These are phyloP conservation scores for Tortricodes alternella DNA, from an alignment of 2,888 invertebrate genomes.

Conservation along the genomic window DNA sequence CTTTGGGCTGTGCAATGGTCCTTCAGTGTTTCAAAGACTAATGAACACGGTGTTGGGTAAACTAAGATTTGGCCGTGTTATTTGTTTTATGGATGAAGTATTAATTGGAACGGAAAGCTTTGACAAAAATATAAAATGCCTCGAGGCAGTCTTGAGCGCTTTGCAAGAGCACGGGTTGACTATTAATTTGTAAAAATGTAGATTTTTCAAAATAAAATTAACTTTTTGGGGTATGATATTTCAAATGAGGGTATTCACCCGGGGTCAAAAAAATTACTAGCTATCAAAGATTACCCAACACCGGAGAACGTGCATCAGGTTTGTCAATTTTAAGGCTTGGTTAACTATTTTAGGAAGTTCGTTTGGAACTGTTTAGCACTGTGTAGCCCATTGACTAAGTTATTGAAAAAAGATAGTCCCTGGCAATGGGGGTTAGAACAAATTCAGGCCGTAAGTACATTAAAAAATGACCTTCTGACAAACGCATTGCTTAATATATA, in stretches of 20 bases:
- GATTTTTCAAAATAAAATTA: neutral
- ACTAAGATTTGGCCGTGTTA: neutral
- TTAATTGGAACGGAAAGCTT: neutral
- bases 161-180: neutral
- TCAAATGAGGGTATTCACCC: neutral
- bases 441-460: neutral
- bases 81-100: conserved; percentile 11
- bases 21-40: neutral
- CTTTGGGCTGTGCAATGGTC: neutral
- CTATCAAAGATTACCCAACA: neutral
- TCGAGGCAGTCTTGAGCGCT: neutral
- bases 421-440: conserved; percentile 3
- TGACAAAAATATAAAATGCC: neutral
- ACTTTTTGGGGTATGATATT: neutral
- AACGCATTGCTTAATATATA: neutral
- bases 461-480: neutral
- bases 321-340: neutral
- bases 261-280: neutral
- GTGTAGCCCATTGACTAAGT: neutral
- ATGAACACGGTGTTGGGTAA: conserved; percentile 7
- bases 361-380: neutral
- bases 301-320: conserved; percentile 3
- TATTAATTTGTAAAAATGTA: conserved; percentile 3
- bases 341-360: conserved; percentile 10
- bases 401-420: neutral